phyloP scores from a whole-genome alignment of 2,888 invertebrate genomes.

The Scrobipalpa atriplicella region DNA sequence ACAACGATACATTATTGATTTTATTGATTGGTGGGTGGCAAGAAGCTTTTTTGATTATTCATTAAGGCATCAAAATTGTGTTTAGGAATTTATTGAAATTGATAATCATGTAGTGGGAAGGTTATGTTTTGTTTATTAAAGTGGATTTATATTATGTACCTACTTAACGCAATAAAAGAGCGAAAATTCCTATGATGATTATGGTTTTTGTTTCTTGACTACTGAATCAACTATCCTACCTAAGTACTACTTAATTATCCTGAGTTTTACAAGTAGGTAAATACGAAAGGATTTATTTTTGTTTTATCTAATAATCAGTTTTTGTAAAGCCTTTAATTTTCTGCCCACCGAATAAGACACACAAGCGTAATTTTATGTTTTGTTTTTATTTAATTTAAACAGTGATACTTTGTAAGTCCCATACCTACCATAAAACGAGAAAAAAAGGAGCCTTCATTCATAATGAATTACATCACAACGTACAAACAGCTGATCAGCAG shows the following conservation, averaged over 20 bases:
- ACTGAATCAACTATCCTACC: too few relatives aligned
- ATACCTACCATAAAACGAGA: neutral
- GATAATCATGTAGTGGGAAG: neutral
- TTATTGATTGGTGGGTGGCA: constrained; percentile 22
- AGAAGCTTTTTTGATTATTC: constrained; percentile 18
- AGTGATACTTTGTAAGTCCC: neutral
- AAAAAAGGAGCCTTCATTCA: neutral
- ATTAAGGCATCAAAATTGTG: neutral
- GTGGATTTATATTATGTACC: neutral
- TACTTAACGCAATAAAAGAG: too few relatives aligned
- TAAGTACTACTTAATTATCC: too few relatives aligned
- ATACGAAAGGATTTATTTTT: too few relatives aligned
- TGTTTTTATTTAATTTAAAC: neutral
- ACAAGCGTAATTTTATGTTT: neutral
- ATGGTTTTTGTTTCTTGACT: too few relatives aligned
- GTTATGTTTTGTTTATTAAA: neutral
- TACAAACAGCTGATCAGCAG: constrained; percentile 14
- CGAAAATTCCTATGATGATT: too few relatives aligned
- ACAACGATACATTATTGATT: constrained; percentile 11
- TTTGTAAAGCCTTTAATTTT: too few relatives aligned
- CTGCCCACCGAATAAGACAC: too few relatives aligned
- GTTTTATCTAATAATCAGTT: too few relatives aligned
- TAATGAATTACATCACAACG: neutral
- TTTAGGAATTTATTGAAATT: neutral
- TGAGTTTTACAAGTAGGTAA: too few relatives aligned